Evolutionary conservation across 2,797 vertebrate species (phyloP).

Genomic region (Luscinia luscinia): DNA sequence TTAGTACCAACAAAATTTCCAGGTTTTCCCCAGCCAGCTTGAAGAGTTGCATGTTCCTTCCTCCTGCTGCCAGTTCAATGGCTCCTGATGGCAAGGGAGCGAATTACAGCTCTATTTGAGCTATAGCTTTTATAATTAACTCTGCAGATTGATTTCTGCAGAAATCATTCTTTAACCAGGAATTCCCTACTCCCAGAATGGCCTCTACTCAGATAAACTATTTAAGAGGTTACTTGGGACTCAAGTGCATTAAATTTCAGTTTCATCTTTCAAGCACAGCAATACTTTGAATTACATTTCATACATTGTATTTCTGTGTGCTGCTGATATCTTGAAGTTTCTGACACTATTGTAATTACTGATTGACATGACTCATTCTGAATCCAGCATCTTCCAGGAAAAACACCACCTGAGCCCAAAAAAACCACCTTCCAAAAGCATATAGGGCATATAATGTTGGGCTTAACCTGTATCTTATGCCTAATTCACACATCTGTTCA

Average conservation of each 20-base stretch:
- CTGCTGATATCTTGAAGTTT: not conserved
- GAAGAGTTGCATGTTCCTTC: not conserved
- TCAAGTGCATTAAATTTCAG: conserved; percentile 22
- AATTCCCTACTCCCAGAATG: conserved; percentile 19
- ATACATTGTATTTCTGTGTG: not conserved
- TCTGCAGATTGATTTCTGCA: conserved; percentile 53
- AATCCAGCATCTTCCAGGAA: not conserved
- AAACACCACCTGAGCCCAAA: not conserved
- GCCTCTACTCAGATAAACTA: conserved; percentile 13
- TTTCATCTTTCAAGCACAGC: conserved; percentile 32
- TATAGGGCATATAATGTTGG: not conserved
- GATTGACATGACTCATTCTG: not conserved
- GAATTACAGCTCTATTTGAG: not conserved
- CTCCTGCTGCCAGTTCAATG: not conserved
- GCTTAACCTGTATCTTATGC: not conserved
- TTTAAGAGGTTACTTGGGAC: conserved; percentile 13
- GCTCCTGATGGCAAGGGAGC: not conserved
- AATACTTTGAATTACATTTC: conserved; percentile 40
- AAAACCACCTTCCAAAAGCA: not conserved
- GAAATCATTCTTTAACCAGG: conserved; percentile 48
- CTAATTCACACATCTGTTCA: not conserved
- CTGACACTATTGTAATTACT: not conserved
- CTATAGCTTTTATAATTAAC: conserved; percentile 54
- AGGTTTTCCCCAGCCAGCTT: not conserved
- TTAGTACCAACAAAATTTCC: not conserved